phyloP scores from a whole-genome alignment of 2,113 vertebrate genomes.

The Thomomys bottae region DNA sequence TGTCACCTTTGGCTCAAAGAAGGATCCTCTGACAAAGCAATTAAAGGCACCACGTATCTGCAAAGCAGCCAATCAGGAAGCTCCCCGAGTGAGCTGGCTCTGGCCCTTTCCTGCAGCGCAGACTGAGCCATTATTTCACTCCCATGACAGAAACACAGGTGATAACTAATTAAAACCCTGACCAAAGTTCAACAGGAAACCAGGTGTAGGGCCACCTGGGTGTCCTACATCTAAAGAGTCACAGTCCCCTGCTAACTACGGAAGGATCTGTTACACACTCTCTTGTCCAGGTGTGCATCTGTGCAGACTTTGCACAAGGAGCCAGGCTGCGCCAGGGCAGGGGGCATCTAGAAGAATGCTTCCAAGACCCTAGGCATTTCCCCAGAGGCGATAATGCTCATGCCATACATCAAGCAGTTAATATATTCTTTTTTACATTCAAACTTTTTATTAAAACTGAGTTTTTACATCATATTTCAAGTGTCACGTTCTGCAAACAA shows the following conservation, averaged over 20 bases:
- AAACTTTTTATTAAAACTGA: no score
- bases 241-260: no score
- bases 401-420: neutral
- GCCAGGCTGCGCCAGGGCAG: neutral
- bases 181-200: constrained; percentile 51
- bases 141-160: constrained; percentile 19
- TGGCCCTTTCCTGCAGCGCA: constrained; percentile 64
- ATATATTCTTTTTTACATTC: neutral
- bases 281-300: accelerated
- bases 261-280: neutral
- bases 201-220: constrained; percentile 25
- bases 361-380: neutral
- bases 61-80: constrained; percentile 78
- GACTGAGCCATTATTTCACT: constrained; percentile 72
- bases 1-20: constrained; percentile 83
- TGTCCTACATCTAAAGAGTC: neutral
- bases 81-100: constrained; percentile 70
- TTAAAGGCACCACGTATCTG: constrained; percentile 84
- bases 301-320: accelerated
- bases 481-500: no score
- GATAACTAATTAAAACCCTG: constrained; percentile 68
- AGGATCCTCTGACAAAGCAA: constrained; percentile 82
- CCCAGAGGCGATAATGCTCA: neutral
- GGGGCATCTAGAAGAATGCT: neutral
- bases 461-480: no score